These are phyloP conservation scores for Cynocephalus volans DNA, from an alignment of 2,113 vertebrate genomes.

Conservation along the genomic window DNA sequence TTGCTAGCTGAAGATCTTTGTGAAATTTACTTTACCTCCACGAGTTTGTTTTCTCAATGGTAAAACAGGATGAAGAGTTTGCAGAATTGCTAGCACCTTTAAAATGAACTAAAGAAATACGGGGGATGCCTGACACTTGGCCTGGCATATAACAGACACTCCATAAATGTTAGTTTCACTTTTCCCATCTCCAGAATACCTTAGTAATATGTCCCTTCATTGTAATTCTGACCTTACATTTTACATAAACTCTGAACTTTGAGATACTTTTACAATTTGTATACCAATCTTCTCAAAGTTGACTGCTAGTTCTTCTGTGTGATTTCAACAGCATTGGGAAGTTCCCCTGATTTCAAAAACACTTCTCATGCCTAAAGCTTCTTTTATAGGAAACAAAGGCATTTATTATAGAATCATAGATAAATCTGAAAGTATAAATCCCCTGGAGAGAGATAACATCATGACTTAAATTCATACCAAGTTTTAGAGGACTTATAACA, in stretches of 20 bases:
- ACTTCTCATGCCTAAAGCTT: neutral
- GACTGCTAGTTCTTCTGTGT: neutral
- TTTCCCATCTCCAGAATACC: neutral
- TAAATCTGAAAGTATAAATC: slow-evolving; percentile 60
- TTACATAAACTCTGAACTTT: neutral
- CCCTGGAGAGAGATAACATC: neutral
- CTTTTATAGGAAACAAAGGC: slow-evolving; percentile 32
- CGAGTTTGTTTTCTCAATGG: neutral
- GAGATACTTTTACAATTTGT: slow-evolving; percentile 3
- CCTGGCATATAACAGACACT: neutral
- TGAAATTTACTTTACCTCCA: slow-evolving; percentile 41
- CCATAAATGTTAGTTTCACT: slow-evolving; percentile 29
- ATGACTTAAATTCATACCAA: slow-evolving; percentile 44
- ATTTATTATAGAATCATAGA: slow-evolving; percentile 44
- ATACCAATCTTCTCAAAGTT: slow-evolving; percentile 29
- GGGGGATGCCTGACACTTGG: neutral
- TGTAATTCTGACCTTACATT: neutral
- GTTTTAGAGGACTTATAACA: slow-evolving; percentile 18
- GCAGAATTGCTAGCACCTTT: neutral
- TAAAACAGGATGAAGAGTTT: slow-evolving; percentile 19
- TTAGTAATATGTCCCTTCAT: neutral
- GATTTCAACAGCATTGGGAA: neutral
- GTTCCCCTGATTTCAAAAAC: slow-evolving; percentile 33
- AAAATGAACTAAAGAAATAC: neutral
- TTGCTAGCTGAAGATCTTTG: neutral